These are phyloP conservation scores for Malurus elegans DNA, from an alignment of 2,113 vertebrate species.

Conservation along the genomic window DNA sequence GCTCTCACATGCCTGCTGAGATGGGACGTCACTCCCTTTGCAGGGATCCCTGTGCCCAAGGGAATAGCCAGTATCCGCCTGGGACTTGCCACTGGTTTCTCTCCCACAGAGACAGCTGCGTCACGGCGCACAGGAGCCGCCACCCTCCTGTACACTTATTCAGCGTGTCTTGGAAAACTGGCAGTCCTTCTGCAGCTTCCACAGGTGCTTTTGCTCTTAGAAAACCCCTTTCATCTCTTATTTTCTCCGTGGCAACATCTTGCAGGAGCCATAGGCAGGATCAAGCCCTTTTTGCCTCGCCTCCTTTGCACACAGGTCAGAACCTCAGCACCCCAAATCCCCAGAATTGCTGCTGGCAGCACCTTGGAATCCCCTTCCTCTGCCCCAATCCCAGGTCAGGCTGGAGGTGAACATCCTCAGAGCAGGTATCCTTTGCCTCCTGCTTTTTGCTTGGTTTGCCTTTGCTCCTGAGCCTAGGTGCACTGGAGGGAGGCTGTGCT, in stretches of 20 bases:
- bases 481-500: background rate
- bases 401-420: background rate
- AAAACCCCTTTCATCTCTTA: background rate
- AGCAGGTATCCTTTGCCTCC: background rate
- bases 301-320: background rate
- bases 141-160: background rate
- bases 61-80: fast-evolving
- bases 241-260: background rate
- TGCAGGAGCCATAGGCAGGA: fast-evolving
- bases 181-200: background rate
- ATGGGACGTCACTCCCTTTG: fast-evolving
- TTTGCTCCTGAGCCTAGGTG: background rate
- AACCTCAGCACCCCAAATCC: background rate
- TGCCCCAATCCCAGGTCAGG: fast-evolving
- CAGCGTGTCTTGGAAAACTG: background rate
- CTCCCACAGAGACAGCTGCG: fast-evolving
- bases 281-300: background rate
- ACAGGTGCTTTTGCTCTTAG: background rate
- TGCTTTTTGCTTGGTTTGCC: background rate
- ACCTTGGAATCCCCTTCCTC: fast-evolving
- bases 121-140: fast-evolving
- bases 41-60: fast-evolving
- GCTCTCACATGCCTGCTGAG: background rate
- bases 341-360: background rate
- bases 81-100: background rate